Percentiles rank a stretch among this genome's conserved stretches.
These are phyloP conservation scores for Calliphora vicina DNA, from an alignment of 1,140 invertebrate species.

Conservation along the genomic window DNA sequence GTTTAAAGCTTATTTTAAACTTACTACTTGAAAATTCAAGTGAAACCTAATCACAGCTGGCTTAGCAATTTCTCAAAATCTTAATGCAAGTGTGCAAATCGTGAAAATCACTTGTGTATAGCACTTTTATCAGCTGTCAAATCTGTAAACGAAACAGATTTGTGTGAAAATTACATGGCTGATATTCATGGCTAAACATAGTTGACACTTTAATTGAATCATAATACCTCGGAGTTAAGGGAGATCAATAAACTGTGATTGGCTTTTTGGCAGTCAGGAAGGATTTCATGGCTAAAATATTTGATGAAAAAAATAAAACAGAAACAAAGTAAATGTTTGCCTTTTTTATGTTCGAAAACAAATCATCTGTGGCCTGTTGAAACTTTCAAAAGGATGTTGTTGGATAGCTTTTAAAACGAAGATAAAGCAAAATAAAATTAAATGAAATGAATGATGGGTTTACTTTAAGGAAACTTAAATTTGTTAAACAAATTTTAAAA, in stretches of 20 bases:
- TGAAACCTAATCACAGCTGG: no score
- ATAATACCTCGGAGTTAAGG: neutral
- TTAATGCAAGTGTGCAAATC: neutral
- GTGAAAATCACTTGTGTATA: neutral
- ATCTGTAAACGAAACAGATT: neutral
- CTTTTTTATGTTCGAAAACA: neutral
- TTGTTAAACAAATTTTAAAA: no score
- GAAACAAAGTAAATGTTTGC: no score
- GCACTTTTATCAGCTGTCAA: neutral
- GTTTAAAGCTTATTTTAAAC: no score
- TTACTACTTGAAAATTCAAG: no score
- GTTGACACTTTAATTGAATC: slow-evolving; percentile 12
- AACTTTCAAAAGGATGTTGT: neutral
- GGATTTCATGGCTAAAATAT: neutral
- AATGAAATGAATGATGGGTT: no score
- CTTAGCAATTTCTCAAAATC: neutral
- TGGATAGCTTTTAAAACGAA: no score
- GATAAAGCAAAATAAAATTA: no score
- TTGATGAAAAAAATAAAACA: neutral
- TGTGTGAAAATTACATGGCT: no score
- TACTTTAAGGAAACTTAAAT: no score
- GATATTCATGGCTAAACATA: neutral
- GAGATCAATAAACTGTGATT: neutral
- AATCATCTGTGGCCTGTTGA: neutral
- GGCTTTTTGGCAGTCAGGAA: neutral